Evolutionary conservation across 2,113 vertebrate genomes (phyloP).

Genomic region (Madoqua kirkii): DNA sequence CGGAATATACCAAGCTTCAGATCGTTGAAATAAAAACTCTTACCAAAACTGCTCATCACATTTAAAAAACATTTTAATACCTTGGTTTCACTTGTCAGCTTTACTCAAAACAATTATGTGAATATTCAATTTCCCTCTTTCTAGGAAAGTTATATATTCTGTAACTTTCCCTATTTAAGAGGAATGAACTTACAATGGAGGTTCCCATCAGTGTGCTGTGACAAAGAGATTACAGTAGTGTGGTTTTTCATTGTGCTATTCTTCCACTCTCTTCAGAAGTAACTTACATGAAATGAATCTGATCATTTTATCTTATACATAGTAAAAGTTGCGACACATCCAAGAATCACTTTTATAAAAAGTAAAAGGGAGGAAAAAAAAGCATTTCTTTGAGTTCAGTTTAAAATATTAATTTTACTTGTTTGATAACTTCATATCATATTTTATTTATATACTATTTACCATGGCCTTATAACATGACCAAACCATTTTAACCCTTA

Average conservation of each 20-base stretch:
- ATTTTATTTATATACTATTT: neutral
- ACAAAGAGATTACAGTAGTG: neutral
- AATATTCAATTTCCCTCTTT: neutral
- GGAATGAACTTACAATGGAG: neutral
- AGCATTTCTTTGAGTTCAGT: neutral
- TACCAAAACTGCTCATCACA: neutral
- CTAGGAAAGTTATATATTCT: slow-evolving; percentile 25
- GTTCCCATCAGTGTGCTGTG: neutral
- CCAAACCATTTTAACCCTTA: slow-evolving; percentile 21
- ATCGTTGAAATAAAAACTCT: neutral
- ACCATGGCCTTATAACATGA: neutral
- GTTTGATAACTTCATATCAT: neutral
- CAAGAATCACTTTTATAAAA: slow-evolving; percentile 15
- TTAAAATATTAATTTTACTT: slow-evolving; percentile 35
- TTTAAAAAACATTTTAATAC: neutral
- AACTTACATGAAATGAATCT: slow-evolving; percentile 4
- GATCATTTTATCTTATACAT: neutral
- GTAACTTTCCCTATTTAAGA: neutral
- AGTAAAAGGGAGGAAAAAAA: neutral
- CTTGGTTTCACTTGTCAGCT: neutral
- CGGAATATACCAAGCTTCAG: neutral
- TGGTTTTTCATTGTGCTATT: neutral
- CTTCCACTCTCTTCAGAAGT: neutral
- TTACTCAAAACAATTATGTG: neutral
- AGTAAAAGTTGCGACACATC: neutral